phyloP scores from a whole-genome alignment of 2,888 invertebrate species.

The Acanthosepion esculentum region DNA sequence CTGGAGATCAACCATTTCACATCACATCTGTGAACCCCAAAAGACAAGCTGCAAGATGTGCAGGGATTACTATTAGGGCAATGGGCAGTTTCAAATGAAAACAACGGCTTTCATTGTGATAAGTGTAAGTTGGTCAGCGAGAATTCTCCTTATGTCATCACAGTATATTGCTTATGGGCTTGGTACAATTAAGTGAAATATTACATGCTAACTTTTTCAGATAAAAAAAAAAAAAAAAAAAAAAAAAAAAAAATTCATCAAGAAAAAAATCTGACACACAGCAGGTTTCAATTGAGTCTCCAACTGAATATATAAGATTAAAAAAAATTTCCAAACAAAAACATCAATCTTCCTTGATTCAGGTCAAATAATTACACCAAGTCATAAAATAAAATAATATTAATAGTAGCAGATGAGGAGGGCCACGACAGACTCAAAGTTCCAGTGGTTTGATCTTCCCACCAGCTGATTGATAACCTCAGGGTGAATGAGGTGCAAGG shows the following conservation, averaged over 20 bases:
- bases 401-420: neutral
- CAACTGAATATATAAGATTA: slow-evolving; percentile 43
- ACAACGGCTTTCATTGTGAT: slow-evolving; percentile 25
- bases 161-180: slow-evolving; percentile 47
- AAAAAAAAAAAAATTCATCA: neutral
- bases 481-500: neutral
- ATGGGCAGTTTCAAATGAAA: slow-evolving; percentile 40
- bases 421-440: neutral
- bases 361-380: neutral
- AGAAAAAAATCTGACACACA: slow-evolving; percentile 43
- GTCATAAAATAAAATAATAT: neutral
- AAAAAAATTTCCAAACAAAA: slow-evolving; percentile 35
- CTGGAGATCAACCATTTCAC: slow-evolving; percentile 46
- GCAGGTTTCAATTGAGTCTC: slow-evolving; percentile 44
- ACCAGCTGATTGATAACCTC: slow-evolving; percentile 22
- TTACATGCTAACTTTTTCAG: neutral
- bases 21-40: slow-evolving; percentile 45
- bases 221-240: slow-evolving; percentile 36
- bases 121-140: slow-evolving; percentile 45
- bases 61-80: neutral
- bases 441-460: slow-evolving; percentile 33
- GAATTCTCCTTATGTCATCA: slow-evolving; percentile 47
- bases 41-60: neutral
- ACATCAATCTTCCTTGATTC: slow-evolving; percentile 24
- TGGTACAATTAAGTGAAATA: slow-evolving; percentile 40